These are phyloP conservation scores for Lycia hirtaria DNA, from an alignment of 2,888 invertebrate species.

Conservation along the genomic window DNA sequence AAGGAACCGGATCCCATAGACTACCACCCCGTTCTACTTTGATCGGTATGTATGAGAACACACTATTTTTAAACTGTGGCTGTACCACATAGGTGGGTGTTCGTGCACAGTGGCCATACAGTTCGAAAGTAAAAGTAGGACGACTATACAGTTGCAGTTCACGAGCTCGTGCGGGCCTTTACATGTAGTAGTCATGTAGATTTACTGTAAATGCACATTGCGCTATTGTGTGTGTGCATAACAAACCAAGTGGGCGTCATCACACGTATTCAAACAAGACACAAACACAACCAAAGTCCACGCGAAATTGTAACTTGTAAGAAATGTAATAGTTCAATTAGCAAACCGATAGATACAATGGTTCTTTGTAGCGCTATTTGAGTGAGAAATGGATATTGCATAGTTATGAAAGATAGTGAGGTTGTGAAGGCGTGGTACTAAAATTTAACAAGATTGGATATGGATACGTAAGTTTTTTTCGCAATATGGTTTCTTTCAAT, in stretches of 20 bases:
- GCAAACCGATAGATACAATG: slow-evolving; percentile 31
- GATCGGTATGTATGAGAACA: neutral
- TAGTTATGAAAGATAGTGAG: neutral
- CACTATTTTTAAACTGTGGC: neutral
- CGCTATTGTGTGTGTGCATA: no score
- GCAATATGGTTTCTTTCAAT: no score
- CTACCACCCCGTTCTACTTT: neutral
- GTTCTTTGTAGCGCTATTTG: slow-evolving; percentile 26
- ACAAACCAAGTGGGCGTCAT: no score
- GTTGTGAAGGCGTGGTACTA: neutral
- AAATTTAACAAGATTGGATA: neutral
- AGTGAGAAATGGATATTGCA: slow-evolving; percentile 7
- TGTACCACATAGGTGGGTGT: slow-evolving; percentile 42
- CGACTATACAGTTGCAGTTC: no score
- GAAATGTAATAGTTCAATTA: slow-evolving; percentile 43
- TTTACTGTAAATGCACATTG: no score
- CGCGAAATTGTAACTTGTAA: no score
- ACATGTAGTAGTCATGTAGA: no score
- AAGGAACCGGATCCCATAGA: slow-evolving; percentile 2
- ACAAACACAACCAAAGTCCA: no score
- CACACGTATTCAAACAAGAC: no score
- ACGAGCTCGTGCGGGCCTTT: no score
- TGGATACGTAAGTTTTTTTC: no score
- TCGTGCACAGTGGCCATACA: slow-evolving; percentile 34
- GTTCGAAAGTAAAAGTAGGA: slow-evolving; percentile 41